Conservation (phyloP, 2,113 vertebrate species). For the Psittacula cyanocephala region DNA sequence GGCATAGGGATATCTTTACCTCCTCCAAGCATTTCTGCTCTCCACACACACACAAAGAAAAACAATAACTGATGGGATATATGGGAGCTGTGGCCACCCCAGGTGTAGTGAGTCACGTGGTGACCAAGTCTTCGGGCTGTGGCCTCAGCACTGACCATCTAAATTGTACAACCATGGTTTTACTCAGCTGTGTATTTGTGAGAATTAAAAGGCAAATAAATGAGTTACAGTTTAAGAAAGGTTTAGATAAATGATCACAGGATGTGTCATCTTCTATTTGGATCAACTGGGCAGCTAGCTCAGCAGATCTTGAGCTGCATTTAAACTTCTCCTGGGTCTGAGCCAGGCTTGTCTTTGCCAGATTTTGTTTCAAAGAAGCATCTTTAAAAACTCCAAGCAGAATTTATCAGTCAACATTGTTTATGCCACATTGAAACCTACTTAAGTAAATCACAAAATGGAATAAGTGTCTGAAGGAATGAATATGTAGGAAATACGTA, state of each 20-base stretch:
- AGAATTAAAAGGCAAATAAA: background rate
- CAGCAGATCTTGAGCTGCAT: constrained; percentile 5
- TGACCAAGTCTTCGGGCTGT: background rate
- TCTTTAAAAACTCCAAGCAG: background rate
- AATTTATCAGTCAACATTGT: background rate
- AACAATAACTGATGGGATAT: background rate
- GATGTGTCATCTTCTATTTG: background rate
- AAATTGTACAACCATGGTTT: background rate
- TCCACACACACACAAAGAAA: background rate
- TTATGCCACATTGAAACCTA: background rate
- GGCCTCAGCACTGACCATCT: background rate
- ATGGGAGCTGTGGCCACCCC: accelerated
- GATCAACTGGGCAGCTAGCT: background rate
- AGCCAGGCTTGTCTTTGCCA: background rate
- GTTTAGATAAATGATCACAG: background rate
- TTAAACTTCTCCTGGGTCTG: background rate
- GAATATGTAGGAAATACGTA: background rate
- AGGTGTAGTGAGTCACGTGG: background rate
- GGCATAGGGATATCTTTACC: background rate
- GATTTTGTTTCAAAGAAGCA: background rate
- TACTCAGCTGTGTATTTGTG: background rate
- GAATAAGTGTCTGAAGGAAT: background rate
- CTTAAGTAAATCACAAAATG: background rate
- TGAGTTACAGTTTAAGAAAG: background rate
- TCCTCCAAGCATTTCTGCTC: background rate